phyloP scores from a whole-genome alignment of 92 coral and sea anemone species.

The Galaxea fascicularis region DNA sequence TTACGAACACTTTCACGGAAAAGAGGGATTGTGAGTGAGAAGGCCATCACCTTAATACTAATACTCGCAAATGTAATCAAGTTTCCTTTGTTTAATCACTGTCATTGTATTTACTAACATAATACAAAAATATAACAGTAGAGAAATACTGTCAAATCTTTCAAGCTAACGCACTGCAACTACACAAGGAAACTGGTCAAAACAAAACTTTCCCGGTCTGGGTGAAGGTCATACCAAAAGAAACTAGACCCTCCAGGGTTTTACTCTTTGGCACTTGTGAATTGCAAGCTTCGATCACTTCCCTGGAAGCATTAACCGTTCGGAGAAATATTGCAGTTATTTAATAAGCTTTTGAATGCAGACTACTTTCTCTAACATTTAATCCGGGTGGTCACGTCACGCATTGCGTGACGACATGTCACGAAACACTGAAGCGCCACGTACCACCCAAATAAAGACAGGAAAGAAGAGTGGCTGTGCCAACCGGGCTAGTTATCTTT shows the following conservation, averaged over 20 bases:
- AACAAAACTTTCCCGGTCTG: neutral
- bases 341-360: neutral
- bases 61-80: neutral
- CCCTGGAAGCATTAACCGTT: neutral
- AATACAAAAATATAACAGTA: conserved; percentile 44
- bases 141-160: neutral
- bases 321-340: neutral
- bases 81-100: conserved; percentile 39
- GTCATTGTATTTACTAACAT: conserved; percentile 45
- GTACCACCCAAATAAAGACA: neutral
- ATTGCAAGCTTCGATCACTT: neutral
- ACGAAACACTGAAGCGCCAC: no score
- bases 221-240: no score
- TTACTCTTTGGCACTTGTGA: neutral
- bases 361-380: neutral
- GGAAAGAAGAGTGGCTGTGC: neutral
- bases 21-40: no score
- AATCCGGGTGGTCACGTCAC: neutral
- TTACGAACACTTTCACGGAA: no score
- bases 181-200: conserved; percentile 7
- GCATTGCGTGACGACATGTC: neutral
- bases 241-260: no score
- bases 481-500: neutral
- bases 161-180: conserved; percentile 12
- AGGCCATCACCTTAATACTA: no score